phyloP scores from a whole-genome alignment of 2,888 invertebrate species.

The Siphlonurus alternatus region DNA sequence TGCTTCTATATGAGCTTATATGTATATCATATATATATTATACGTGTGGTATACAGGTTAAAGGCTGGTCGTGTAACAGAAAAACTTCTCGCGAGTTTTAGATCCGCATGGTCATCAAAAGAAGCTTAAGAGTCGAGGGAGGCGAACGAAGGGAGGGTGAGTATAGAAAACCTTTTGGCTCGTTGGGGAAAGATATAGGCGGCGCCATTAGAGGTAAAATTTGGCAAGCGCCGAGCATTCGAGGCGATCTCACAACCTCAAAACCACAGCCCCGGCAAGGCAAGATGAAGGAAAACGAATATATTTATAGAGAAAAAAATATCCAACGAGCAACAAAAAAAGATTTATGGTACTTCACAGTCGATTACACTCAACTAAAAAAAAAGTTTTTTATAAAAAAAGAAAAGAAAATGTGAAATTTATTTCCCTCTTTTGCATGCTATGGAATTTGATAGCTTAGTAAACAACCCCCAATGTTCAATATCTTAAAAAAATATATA shows the following conservation, averaged over 20 bases:
- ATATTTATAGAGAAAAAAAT: not conserved
- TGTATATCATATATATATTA: no score
- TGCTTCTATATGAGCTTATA: no score
- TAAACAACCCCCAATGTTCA: constrained; percentile 2
- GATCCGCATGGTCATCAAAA: not conserved
- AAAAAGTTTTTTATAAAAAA: not conserved
- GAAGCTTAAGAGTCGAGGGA: not conserved
- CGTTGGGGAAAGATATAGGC: not conserved
- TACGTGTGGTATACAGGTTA: no score
- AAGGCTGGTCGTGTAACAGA: no score
- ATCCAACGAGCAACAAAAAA: not conserved
- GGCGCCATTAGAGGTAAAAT: not conserved
- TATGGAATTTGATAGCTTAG: constrained; percentile 3
- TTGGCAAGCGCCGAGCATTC: not conserved
- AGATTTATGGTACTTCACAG: constrained; percentile 3
- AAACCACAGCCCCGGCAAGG: not conserved
- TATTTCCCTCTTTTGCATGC: constrained; percentile 2
- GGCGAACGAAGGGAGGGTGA: not conserved
- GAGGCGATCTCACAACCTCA: not conserved
- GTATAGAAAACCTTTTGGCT: not conserved
- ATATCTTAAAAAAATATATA: no score
- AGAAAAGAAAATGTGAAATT: constrained; percentile 6
- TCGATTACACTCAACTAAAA: not conserved
- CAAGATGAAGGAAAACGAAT: not conserved
- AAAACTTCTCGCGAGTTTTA: no score